phyloP scores from a whole-genome alignment of 2,113 vertebrate genomes.

The Tiliqua scincoides region DNA sequence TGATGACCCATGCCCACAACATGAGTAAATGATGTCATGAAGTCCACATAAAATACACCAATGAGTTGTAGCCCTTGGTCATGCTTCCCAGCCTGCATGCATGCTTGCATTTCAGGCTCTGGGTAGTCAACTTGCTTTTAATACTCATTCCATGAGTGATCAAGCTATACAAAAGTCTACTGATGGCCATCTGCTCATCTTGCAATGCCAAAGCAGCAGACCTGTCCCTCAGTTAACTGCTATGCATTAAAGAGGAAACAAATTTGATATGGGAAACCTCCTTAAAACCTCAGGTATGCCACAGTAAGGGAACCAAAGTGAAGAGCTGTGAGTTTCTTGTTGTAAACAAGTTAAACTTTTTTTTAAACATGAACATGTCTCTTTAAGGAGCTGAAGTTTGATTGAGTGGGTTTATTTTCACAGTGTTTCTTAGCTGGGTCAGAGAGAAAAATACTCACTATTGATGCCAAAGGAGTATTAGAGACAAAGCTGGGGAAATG shows the following conservation, averaged over 20 bases:
- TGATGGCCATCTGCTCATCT: background rate
- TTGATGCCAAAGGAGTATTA: slow-evolving; percentile 85
- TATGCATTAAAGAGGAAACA: background rate
- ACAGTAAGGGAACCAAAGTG: slow-evolving; percentile 37
- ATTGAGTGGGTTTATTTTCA: slow-evolving; percentile 88
- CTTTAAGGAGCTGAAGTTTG: slow-evolving; percentile 75
- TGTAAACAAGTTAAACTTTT: slow-evolving; percentile 85
- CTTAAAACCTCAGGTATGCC: slow-evolving; percentile 28
- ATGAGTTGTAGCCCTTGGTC: too few relatives aligned
- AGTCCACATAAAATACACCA: background rate
- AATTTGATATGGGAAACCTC: slow-evolving; percentile 35
- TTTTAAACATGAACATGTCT: slow-evolving; percentile 83
- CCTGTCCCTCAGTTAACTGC: background rate
- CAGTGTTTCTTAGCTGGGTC: slow-evolving; percentile 81
- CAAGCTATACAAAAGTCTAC: background rate
- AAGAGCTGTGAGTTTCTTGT: slow-evolving; percentile 74
- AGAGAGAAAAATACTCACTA: slow-evolving; percentile 68
- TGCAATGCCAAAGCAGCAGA: background rate
- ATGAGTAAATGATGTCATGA: background rate
- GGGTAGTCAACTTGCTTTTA: background rate
- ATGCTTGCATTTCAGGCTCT: background rate
- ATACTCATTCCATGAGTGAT: background rate
- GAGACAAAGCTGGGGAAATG: slow-evolving; percentile 80
- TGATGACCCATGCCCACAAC: background rate
- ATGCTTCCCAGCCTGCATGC: background rate